Percentiles rank a stretch among this genome's conserved stretches.
phyloP scores from a whole-genome alignment of 2,888 invertebrate species.

The Junonia oenone region DNA sequence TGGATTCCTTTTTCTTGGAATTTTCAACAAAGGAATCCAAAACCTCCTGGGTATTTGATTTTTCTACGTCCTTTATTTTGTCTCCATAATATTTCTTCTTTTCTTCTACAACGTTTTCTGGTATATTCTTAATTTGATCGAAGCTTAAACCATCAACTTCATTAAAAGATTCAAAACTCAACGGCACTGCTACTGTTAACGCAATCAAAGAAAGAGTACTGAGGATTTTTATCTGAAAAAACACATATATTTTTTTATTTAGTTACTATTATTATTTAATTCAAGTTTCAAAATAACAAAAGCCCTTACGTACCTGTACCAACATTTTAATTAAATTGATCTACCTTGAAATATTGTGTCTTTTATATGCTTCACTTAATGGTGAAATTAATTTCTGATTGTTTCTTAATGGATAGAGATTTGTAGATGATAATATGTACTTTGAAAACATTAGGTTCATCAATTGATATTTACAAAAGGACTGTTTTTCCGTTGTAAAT shows the following conservation, averaged over 20 bases:
- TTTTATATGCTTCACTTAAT: constrained; percentile 12
- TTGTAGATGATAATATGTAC: no score
- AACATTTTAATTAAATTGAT: background rate
- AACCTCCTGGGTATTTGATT: background rate
- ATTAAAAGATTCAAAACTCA: constrained; percentile 29
- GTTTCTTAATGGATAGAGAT: background rate
- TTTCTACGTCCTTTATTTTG: background rate
- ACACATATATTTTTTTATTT: background rate
- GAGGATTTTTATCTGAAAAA: constrained; percentile 44
- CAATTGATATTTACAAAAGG: no score
- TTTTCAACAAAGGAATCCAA: background rate
- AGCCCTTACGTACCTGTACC: background rate
- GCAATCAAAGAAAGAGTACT: constrained; percentile 41
- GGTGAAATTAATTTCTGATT: background rate
- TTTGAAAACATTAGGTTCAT: no score
- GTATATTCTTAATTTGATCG: no score
- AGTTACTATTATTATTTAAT: background rate
- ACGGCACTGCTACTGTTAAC: constrained; percentile 39
- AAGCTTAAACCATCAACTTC: no score
- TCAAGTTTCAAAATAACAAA: background rate
- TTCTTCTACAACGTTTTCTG: background rate
- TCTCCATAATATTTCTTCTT: constrained; percentile 4
- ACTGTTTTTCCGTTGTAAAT: no score
- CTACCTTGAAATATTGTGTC: background rate
- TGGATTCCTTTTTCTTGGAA: background rate